A percentile compares a stretch with the other conserved stretches of the same genome.
Conservation (phyloP, 2,113 vertebrate genomes). For the Struthio camelus region DNA sequence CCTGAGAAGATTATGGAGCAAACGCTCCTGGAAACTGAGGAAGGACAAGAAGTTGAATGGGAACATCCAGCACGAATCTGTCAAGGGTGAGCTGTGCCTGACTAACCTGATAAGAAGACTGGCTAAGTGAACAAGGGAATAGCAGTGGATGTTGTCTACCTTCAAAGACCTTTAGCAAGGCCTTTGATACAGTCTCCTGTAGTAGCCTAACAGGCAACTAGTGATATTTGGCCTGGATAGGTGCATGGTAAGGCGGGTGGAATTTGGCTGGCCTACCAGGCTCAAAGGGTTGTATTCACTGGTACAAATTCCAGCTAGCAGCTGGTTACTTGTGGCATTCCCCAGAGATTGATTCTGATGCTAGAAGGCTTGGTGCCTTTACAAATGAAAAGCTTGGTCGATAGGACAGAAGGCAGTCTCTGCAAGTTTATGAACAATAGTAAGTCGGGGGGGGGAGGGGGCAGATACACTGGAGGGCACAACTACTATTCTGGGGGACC, state of each 20-base stretch:
- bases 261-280: neutral
- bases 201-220: neutral
- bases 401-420: fast-evolving
- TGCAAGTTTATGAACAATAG: neutral
- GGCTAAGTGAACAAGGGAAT: neutral
- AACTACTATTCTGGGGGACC: neutral
- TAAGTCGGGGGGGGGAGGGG: neutral
- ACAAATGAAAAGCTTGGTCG: neutral
- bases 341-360: neutral
- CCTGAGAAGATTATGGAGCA: too few relatives aligned
- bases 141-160: neutral
- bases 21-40: too few relatives aligned
- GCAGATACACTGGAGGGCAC: neutral
- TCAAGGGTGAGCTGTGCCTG: neutral
- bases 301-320: neutral
- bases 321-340: neutral
- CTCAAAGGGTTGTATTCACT: neutral
- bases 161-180: neutral
- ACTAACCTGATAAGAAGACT: neutral
- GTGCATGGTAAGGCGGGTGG: neutral
- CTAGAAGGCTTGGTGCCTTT: neutral
- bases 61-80: too few relatives aligned
- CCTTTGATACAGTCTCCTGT: neutral
- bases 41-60: too few relatives aligned
- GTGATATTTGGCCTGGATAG: neutral